Base-by-base conservation (phyloP, 1,140 invertebrate genomes). In the Pachypeltis micranthus region DNA sequence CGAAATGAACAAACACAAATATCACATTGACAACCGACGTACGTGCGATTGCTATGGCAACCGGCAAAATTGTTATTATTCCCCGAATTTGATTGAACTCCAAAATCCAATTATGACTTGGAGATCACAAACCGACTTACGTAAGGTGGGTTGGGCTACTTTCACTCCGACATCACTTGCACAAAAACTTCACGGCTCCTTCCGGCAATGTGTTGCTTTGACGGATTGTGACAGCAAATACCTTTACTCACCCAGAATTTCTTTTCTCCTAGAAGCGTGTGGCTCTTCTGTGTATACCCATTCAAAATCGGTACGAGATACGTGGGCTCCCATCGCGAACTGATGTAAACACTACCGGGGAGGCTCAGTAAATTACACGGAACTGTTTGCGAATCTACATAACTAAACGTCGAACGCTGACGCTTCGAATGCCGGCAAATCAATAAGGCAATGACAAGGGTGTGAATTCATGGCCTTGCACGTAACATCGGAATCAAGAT, bases 231-330 rank as follows among this genome's bases (percentile, higher is more conserved):
- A 24, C 47, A 10, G 25, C 21, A 59, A 4, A 64, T 62, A 64
- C 44, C 67, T 69, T 65, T 61, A 74, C 82, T 80, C 83, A 94
- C 91, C 85, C 73, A 98, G 77, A 72, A 99, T 99, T 71, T 91
- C 83, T 80, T 94, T 95, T 63, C 96, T 79, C 60, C 96, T 81
- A 64, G 87, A 87, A 0, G 94, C 95, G 76, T 99, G 96, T n/a
- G 96, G 96, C 75, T 99, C 96, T 74, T 98, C 94, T 0, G 90
- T 93, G 69, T 94, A 94, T 21, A 84, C 81, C 95, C 96, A 98
- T 73, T 98, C 94, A 72, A 97, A 99, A 79, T 96, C 91, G 1
- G 78, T 84, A 68, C 90, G 82, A 1, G 92, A 90, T 14, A 91
- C 88, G 66, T 83, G 80, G 70, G 89, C 87, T 16, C 92, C 92